Percentiles rank a stretch among this genome's conserved stretches.
Evolutionary conservation across 53 echinoderm and acorn worm genomes (phyloP).

Genomic region (Pentamera pediparva): DNA sequence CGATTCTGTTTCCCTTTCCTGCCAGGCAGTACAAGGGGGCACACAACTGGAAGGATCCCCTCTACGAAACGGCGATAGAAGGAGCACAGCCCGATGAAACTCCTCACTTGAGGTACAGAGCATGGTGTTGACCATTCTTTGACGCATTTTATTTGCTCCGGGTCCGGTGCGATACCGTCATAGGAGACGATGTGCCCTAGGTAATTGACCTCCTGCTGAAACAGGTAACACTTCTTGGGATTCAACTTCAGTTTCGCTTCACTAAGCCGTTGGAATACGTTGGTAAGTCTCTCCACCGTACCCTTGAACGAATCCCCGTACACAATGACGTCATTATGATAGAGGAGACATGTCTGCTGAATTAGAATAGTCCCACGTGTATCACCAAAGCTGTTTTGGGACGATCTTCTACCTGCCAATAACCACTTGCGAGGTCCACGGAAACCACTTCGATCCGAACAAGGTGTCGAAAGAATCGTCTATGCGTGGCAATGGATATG

Average conservation of each 20-base stretch:
- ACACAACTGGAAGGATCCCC: no score
- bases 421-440: constrained; percentile 15
- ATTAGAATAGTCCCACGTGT: constrained; percentile 45
- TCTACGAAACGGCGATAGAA: no score
- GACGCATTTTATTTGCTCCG: no score
- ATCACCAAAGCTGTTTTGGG: constrained; percentile 53
- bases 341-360: constrained; percentile 47
- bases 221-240: constrained; percentile 49
- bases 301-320: constrained; percentile 21
- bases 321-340: constrained; percentile 43
- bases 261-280: constrained; percentile 19
- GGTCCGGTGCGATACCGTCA: no score
- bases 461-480: constrained; percentile 41
- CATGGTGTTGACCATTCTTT: no score
- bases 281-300: constrained; percentile 15
- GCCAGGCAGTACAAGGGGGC: no score
- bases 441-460: constrained; percentile 20
- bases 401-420: constrained; percentile 43
- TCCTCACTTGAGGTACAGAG: no score
- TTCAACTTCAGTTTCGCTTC: constrained; percentile 43
- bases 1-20: no score
- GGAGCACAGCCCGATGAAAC: no score
- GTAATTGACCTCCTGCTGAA: constrained; percentile 38
- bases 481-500: constrained; percentile 38
- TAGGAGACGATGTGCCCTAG: no score